Percentiles rank a stretch among this genome's conserved stretches.
phyloP scores from a whole-genome alignment of 2,888 invertebrate genomes.

The Drosophila conformis region DNA sequence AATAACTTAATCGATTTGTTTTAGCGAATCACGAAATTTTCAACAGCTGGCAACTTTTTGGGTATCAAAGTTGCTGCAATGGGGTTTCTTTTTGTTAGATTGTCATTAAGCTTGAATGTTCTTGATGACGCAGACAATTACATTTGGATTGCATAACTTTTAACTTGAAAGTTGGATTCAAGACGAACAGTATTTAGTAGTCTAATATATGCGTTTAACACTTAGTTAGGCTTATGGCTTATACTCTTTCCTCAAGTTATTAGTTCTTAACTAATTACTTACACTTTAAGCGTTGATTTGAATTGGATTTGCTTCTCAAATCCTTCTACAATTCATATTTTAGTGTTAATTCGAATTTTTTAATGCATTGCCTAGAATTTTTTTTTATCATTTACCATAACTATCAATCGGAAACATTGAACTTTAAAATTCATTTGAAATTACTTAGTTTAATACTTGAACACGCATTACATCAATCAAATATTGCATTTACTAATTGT shows the following conservation, averaged over 20 bases:
- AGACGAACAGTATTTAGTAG: slow-evolving; percentile 36
- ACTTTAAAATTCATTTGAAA: background rate
- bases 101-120: slow-evolving; percentile 70
- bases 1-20: slow-evolving; percentile 49
- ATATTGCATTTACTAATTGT: slow-evolving; percentile 7
- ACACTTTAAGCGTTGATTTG: background rate
- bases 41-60: slow-evolving; percentile 42
- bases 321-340: background rate
- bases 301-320: background rate
- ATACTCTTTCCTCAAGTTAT: slow-evolving; percentile 34
- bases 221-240: slow-evolving; percentile 6
- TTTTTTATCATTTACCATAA: background rate
- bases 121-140: slow-evolving; percentile 59
- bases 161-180: slow-evolving; percentile 32
- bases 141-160: slow-evolving; percentile 43
- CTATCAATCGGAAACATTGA: slow-evolving; percentile 6
- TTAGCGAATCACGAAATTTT: slow-evolving; percentile 35
- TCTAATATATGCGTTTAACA: slow-evolving; percentile 29
- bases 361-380: slow-evolving; percentile 3
- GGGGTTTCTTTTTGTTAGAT: slow-evolving; percentile 53
- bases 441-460: background rate
- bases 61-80: slow-evolving; percentile 15
- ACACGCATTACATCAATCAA: slow-evolving; percentile 12
- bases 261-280: background rate
- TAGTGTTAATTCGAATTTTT: background rate